A percentile compares a stretch with the other conserved stretches of the same genome.
phyloP scores from a whole-genome alignment of 2,797 vertebrate species.

The Mus minutoides region DNA sequence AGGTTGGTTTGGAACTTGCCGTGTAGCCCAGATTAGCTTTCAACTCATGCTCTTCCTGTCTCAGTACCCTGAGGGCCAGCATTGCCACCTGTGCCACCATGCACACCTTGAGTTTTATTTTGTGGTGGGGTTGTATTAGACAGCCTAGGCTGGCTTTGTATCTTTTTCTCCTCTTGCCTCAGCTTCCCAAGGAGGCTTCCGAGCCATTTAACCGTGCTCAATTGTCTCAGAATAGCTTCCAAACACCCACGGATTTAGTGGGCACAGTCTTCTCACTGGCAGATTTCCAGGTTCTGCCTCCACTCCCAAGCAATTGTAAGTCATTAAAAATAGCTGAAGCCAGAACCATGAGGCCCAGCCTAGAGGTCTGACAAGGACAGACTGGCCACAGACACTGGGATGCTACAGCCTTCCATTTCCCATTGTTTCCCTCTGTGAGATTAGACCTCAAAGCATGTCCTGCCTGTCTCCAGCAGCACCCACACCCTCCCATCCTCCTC shows the following conservation, averaged over 20 bases:
- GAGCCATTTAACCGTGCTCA: background rate
- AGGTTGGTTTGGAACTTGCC: background rate
- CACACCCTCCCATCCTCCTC: background rate
- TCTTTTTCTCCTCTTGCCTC: background rate
- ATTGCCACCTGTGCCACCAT: background rate
- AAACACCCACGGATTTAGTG: background rate
- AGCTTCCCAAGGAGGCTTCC: background rate
- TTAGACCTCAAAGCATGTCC: background rate
- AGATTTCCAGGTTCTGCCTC: background rate
- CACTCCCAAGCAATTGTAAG: background rate
- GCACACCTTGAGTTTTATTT: background rate
- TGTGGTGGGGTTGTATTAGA: background rate
- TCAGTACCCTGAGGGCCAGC: background rate
- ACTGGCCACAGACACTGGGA: background rate
- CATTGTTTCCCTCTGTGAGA: background rate
- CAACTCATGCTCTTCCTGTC: background rate
- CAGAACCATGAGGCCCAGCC: background rate
- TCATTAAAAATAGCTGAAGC: background rate
- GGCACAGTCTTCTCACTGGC: background rate
- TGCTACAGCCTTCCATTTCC: fast-evolving
- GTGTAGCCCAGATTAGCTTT: background rate
- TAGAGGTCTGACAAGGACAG: background rate
- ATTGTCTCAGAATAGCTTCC: background rate
- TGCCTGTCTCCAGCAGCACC: background rate
- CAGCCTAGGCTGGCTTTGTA: background rate